A percentile compares a stretch with the other conserved stretches of the same genome.
Conservation (phyloP, 1,140 invertebrate genomes). For the Zaprionus lachaisei region DNA sequence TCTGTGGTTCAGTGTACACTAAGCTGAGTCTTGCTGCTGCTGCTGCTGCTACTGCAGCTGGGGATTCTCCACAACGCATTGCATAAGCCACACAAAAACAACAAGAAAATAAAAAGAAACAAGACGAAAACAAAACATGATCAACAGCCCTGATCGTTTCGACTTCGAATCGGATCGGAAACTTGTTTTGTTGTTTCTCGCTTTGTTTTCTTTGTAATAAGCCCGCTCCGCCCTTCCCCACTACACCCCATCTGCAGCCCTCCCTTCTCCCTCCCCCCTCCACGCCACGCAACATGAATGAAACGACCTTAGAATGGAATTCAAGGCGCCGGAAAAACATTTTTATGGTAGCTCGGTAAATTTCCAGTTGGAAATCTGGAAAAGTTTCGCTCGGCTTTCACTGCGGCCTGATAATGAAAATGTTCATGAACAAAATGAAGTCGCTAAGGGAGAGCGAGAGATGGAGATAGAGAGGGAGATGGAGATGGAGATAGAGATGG, state of each 20-base stretch:
- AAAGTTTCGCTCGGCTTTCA: constrained; percentile 28
- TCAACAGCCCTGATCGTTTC: constrained; percentile 32
- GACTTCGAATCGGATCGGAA: constrained; percentile 14
- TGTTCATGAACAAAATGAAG: constrained; percentile 5
- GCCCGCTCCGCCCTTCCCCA: background rate
- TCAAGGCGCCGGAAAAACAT: constrained; percentile 62
- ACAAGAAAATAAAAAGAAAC: constrained; percentile 4
- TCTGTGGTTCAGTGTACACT: constrained; percentile 21
- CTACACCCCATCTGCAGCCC: background rate
- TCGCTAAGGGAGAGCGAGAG: background rate
- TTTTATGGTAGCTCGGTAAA: constrained; percentile 34
- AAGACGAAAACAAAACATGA: constrained; percentile 12
- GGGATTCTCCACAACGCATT: constrained; percentile 27
- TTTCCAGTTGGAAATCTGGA: constrained; percentile 52
- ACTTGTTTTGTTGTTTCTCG: constrained; percentile 34
- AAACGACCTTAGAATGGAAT: constrained; percentile 70
- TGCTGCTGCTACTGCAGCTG: background rate
- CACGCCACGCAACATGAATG: background rate
- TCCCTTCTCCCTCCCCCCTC: background rate
- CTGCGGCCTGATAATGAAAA: background rate
- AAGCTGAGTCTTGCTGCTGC: background rate
- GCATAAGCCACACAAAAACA: constrained; percentile 36
- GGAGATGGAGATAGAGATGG: background rate
- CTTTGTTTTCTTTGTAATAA: constrained; percentile 8
- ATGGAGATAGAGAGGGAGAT: background rate